phyloP scores from a whole-genome alignment of 1,140 invertebrate genomes.

The Sinonovacula constricta region DNA sequence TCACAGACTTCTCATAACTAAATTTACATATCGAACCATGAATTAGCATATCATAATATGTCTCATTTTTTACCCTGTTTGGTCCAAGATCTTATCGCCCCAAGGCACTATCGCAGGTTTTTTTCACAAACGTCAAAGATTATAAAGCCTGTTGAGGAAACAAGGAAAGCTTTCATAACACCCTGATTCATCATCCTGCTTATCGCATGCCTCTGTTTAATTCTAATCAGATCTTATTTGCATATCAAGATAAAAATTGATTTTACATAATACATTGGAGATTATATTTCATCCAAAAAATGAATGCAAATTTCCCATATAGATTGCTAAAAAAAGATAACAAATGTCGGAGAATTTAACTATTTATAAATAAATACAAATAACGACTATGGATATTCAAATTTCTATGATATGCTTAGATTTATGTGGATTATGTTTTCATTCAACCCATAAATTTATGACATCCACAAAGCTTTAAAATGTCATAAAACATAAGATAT shows the following conservation, averaged over 20 bases:
- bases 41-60: constrained; percentile 54
- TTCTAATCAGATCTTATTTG: constrained; percentile 45
- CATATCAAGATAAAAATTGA: constrained; percentile 54
- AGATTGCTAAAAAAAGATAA: constrained; percentile 6
- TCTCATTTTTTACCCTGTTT: constrained; percentile 46
- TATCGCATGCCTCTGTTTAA: constrained; percentile 44
- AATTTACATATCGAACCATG: constrained; percentile 46
- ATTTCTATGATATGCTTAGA: constrained; percentile 28
- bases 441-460: not conserved
- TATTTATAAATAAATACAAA: constrained; percentile 49
- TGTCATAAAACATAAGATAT: not conserved
- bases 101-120: constrained; percentile 33
- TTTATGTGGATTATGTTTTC: not conserved
- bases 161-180: constrained; percentile 52
- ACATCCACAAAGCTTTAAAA: not conserved
- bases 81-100: constrained; percentile 25
- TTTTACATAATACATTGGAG: constrained; percentile 48
- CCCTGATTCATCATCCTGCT: constrained; percentile 43
- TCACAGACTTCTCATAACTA: constrained; percentile 9
- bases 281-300: constrained; percentile 53
- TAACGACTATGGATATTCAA: constrained; percentile 31
- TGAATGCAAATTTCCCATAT: constrained; percentile 31
- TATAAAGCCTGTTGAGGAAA: constrained; percentile 44
- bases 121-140: constrained; percentile 24
- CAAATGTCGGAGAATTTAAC: constrained; percentile 27